A percentile compares a stretch with the other conserved stretches of the same genome.
Evolutionary conservation across 2,797 vertebrate genomes (phyloP).

Genomic region (Malurus leucopterus): DNA sequence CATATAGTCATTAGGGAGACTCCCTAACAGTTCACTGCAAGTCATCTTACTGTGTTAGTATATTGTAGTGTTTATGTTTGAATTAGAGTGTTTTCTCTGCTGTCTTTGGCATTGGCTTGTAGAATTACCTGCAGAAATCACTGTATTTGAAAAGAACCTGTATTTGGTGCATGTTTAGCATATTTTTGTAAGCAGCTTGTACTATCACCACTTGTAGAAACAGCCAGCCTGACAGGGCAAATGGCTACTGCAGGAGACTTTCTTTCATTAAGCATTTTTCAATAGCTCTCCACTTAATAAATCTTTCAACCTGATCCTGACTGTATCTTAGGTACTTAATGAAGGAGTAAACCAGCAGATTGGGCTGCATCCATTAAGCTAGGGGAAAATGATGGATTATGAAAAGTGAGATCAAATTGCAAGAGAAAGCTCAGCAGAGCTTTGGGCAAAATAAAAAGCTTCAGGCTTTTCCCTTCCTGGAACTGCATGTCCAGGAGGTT

Average conservation of each 20-base stretch:
- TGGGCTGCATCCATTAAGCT: not conserved
- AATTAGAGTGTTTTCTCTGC: not conserved
- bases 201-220: not conserved
- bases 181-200: not conserved
- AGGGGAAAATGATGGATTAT: not conserved
- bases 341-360: not conserved
- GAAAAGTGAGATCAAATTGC: not conserved
- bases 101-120: not conserved
- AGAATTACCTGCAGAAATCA: not conserved
- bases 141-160: not conserved
- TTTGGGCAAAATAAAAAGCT: not conserved
- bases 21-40: not conserved
- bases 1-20: slow-evolving; percentile 13
- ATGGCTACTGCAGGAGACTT: not conserved
- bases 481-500: not conserved
- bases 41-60: not conserved
- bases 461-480: not conserved
- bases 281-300: not conserved
- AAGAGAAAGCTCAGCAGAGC: not conserved
- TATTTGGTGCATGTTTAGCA: not conserved
- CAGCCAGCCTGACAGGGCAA: not conserved
- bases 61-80: not conserved
- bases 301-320: not conserved
- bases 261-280: not conserved
- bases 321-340: not conserved